Percentiles rank a stretch among this genome's conserved stretches.
Conservation (phyloP, 2,113 vertebrate species). For the Chlorodrepanis virens region DNA sequence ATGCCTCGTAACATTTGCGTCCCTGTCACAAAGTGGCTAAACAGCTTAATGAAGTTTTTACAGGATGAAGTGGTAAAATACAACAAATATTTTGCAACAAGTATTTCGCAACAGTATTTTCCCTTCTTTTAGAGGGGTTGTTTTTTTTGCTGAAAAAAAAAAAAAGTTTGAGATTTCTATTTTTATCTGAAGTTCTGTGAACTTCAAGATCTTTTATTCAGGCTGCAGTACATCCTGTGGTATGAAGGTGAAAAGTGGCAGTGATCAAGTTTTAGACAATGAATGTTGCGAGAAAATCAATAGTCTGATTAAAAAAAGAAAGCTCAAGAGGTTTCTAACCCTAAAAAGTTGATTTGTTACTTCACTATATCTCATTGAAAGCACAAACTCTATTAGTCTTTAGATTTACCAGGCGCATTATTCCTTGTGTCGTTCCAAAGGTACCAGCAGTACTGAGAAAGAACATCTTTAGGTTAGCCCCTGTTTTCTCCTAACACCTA, state of each 20-base stretch:
- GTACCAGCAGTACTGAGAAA: conserved; percentile 42
- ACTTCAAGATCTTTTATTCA: conserved; percentile 12
- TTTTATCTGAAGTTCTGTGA: not conserved
- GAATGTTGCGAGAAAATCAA: conserved; percentile 63
- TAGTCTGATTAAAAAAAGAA: conserved; percentile 72
- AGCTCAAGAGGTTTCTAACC: conserved; percentile 66
- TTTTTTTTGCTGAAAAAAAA: not conserved
- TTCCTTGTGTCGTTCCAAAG: conserved; percentile 30
- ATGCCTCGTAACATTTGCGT: not conserved
- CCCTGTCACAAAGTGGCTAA: not conserved
- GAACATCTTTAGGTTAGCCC: conserved; percentile 34
- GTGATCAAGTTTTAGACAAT: conserved; percentile 59
- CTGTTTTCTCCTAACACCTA: conserved; percentile 19
- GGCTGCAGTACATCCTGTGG: not conserved
- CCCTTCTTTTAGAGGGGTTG: not conserved
- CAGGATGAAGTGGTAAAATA: not conserved
- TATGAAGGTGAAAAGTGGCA: conserved; percentile 26
- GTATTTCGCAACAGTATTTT: not conserved
- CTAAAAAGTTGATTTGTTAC: conserved; percentile 72
- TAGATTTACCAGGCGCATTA: conserved; percentile 59
- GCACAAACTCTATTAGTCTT: conserved; percentile 28
- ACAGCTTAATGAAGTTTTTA: not conserved
- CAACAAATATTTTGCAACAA: not conserved
- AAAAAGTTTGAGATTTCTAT: not conserved
- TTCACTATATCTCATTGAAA: conserved; percentile 62